Evolutionary conservation across 2,888 invertebrate species (phyloP).

Genomic region (Chromoteleia sp.): DNA sequence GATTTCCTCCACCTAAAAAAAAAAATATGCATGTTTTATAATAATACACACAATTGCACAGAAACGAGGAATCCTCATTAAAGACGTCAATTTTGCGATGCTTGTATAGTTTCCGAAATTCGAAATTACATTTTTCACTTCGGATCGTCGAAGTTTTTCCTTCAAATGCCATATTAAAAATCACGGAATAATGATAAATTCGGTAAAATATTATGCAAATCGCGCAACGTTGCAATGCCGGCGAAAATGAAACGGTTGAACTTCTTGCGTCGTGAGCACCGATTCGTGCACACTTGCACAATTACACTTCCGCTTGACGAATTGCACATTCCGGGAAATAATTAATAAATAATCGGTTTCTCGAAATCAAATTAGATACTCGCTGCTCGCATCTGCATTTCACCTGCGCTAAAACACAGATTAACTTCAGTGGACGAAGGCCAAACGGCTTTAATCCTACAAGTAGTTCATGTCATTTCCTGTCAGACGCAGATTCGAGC

Average conservation of each 20-base stretch:
- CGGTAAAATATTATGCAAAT: too few relatives aligned
- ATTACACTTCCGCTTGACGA: constrained; percentile 3
- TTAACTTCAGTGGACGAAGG: constrained; percentile 58
- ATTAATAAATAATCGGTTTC: constrained; percentile 37
- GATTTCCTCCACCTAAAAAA: constrained; percentile 97
- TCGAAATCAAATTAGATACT: constrained; percentile 48
- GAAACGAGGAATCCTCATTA: too few relatives aligned
- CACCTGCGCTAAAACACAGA: constrained; percentile 43
- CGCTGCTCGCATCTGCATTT: constrained; percentile 45
- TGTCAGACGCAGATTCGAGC: constrained; percentile 66
- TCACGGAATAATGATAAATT: too few relatives aligned
- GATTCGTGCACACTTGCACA: constrained; percentile 1
- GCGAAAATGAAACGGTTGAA: too few relatives aligned
- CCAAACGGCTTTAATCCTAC: constrained; percentile 60
- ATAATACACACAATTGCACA: too few relatives aligned
- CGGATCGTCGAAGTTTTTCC: too few relatives aligned
- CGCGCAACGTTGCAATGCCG: too few relatives aligned
- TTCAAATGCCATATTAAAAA: too few relatives aligned
- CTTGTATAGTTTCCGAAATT: too few relatives aligned
- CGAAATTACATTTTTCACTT: too few relatives aligned
- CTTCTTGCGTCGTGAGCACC: too few relatives aligned
- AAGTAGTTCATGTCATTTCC: constrained; percentile 69
- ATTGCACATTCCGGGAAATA: constrained; percentile 5
- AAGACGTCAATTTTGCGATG: too few relatives aligned
- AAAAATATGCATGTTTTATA: constrained; percentile 67